These are phyloP conservation scores for Myopa testacea DNA, from an alignment of 2,888 invertebrate species.

Conservation along the genomic window DNA sequence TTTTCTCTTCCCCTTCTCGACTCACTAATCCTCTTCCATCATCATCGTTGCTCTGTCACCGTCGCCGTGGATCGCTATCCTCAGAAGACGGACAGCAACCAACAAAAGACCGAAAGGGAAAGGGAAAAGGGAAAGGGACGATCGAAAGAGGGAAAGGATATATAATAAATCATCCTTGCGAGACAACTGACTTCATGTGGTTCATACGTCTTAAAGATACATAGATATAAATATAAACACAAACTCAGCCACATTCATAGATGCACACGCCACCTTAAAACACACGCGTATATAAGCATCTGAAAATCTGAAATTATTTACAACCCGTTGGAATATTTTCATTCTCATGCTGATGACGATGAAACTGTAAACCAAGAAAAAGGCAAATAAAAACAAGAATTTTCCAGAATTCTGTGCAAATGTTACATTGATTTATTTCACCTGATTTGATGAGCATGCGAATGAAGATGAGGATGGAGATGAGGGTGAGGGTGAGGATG, in stretches of 20 bases:
- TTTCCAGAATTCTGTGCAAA: constrained; percentile 24
- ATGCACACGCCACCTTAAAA: background rate
- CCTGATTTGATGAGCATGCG: background rate
- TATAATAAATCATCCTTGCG: constrained; percentile 33
- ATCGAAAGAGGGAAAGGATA: background rate
- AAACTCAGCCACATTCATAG: background rate
- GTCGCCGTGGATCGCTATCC: background rate
- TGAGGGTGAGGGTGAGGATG: too few species aligned
- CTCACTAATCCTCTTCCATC: background rate
- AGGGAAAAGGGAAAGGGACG: too few species aligned
- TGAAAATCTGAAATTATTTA: constrained; percentile 28
- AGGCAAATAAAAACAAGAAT: constrained; percentile 21
- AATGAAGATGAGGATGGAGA: too few species aligned
- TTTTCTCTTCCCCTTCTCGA: background rate
- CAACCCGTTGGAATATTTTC: constrained; percentile 18
- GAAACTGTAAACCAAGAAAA: constrained; percentile 22
- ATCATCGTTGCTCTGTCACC: background rate
- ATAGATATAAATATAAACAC: too few species aligned
- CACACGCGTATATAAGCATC: background rate
- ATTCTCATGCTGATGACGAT: constrained; percentile 24
- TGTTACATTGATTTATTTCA: constrained; percentile 32
- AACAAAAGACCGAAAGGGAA: too few species aligned
- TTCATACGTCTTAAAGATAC: constrained; percentile 10
- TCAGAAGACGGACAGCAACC: constrained; percentile 8
- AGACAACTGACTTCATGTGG: constrained; percentile 28